These are phyloP conservation scores for Syritta pipiens DNA, from an alignment of 2,888 invertebrate genomes.

Conservation along the genomic window DNA sequence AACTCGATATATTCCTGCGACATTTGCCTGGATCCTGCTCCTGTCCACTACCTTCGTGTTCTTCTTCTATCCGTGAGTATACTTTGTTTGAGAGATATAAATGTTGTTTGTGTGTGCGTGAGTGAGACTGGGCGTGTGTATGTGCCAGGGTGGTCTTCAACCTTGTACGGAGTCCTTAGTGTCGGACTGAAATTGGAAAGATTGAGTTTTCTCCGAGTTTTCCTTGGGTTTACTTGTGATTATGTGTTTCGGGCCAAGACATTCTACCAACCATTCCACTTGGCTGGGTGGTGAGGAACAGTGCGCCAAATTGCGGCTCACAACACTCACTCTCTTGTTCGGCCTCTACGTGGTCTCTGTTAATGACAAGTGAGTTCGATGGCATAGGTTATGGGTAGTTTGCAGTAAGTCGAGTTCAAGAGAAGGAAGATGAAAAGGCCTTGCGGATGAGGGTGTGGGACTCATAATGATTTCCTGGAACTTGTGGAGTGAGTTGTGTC, in stretches of 20 bases:
- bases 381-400: conserved; percentile 31
- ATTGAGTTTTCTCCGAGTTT: conserved; percentile 9
- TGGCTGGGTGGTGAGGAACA: background rate
- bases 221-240: conserved; percentile 4
- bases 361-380: conserved; percentile 19
- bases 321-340: background rate
- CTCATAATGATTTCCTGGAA: conserved; percentile 1
- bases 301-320: conserved; percentile 11
- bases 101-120: conserved; percentile 15
- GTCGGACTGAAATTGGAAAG: conserved; percentile 12
- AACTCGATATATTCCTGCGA: conserved; percentile 98
- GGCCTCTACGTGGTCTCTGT: conserved; percentile 4
- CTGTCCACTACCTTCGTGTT: conserved; percentile 95
- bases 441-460: background rate
- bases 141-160: conserved; percentile 8
- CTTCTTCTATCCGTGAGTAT: conserved; percentile 98
- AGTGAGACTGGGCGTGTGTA: background rate
- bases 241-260: conserved; percentile 2
- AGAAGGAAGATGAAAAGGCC: background rate
- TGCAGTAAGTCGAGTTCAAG: conserved; percentile 8
- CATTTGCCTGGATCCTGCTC: conserved; percentile 98
- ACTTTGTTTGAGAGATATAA: conserved; percentile 16
- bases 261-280: background rate
- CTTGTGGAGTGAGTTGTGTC: conserved; percentile 12
- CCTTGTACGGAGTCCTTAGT: conserved; percentile 4